Base-by-base conservation (phyloP, 2,888 invertebrate genomes). In the Rhaphigaster nebulosa region DNA sequence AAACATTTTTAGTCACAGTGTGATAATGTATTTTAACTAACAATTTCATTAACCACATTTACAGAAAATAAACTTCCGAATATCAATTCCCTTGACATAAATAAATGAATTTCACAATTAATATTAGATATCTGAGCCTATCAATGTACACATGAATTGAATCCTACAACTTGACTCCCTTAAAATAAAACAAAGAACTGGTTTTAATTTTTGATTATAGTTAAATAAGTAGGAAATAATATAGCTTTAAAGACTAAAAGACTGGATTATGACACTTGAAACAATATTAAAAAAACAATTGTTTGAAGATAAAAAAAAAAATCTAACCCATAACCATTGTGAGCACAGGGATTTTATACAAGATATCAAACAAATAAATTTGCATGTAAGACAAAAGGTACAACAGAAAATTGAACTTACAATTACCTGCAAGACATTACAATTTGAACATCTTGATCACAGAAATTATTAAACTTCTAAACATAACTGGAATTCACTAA, bases 361-460 rank as follows among this genome's bases (percentile, higher is more conserved):
- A 13, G 13, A 12, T 60, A 60, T 15, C 18, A 65, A 29, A 29
- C n/a, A n/a, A 65, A 65, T 18, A 65, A 65, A 65, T 60, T 6
- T 29, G 12, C 12, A 29, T 12, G 4, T 65, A 65, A 4, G 15
- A 29, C 15, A 84, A 76, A 87, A 29, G 65, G 12, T 23, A 87
- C 1, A 29, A 87, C n/a, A n/a, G 26, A 50, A 87, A 87, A 41
- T 50, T 87, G 26, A 50, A 87, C n/a, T 38, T 29, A 87, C 87
- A 41, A 41, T 87, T 87, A 87, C 87, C 41, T 41, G 80, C 41
- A 80, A 80, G 80, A 41, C 41, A 80, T 80, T 41, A 80, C 80
- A 80, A 80, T 80, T 80, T 80, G 41, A 80, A 80, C 80, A 80
- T 45, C 80, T 80, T 80, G 80, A 80, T 80, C 80, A 80, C 80